These are phyloP conservation scores for Cylindroiulus punctatus DNA, from an alignment of 2,888 invertebrate genomes.

Conservation along the genomic window DNA sequence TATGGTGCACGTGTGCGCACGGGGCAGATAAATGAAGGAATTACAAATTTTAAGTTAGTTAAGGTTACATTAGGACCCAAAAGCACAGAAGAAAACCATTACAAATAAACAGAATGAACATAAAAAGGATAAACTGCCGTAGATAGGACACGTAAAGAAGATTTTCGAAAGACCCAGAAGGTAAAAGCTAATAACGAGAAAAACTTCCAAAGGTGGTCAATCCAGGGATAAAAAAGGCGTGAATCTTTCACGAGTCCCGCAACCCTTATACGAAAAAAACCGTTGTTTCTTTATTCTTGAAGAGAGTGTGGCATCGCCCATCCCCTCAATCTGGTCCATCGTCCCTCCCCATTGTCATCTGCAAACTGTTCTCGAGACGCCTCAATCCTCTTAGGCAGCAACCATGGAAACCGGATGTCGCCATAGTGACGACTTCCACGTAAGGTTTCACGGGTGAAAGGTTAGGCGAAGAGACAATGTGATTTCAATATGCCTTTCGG, in stretches of 20 bases:
- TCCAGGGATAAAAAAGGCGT: not conserved
- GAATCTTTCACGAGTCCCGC: not conserved
- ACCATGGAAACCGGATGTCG: constrained; percentile 40
- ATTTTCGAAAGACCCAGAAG: no score
- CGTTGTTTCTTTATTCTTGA: not conserved
- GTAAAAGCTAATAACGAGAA: not conserved
- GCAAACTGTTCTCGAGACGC: constrained; percentile 37
- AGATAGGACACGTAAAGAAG: no score
- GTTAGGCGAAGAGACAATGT: constrained; percentile 27
- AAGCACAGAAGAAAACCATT: no score
- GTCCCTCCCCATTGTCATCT: constrained; percentile 44
- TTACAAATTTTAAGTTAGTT: no score
- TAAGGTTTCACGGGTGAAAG: constrained; percentile 47
- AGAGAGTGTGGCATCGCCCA: not conserved
- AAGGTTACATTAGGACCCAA: no score
- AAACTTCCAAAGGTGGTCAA: not conserved
- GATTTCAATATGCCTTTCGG: constrained; percentile 14
- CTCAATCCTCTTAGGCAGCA: not conserved
- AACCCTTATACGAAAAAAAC: not conserved
- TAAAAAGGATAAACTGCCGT: no score
- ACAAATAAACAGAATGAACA: no score
- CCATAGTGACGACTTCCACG: constrained; percentile 48
- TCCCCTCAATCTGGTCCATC: not conserved
- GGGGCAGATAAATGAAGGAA: no score
- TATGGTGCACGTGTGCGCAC: no score